phyloP scores from a whole-genome alignment of 2,888 invertebrate genomes.

The Cryptocephalus moraei region DNA sequence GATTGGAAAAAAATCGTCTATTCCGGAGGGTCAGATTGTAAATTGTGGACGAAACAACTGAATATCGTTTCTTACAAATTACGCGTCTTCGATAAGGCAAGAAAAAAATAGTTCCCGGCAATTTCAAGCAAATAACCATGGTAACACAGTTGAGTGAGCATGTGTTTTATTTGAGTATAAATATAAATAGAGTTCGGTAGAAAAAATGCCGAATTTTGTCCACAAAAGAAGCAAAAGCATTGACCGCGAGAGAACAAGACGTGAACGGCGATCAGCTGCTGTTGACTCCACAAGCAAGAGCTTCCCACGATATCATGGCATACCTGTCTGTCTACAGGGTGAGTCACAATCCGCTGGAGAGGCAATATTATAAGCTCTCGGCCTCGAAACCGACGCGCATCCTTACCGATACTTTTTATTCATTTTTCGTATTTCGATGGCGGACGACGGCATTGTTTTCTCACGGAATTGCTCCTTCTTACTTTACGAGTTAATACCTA shows the following conservation, averaged over 20 bases:
- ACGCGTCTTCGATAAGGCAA: constrained; percentile 2
- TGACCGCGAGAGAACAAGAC: constrained; percentile 37
- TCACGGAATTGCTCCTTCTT: too few species aligned
- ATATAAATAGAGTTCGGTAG: constrained; percentile 16
- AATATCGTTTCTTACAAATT: constrained; percentile 4
- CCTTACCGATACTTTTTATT: too few species aligned
- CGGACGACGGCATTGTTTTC: too few species aligned
- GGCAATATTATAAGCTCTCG: too few species aligned
- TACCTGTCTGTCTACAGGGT: constrained; percentile 37
- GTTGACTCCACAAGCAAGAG: constrained; percentile 32
- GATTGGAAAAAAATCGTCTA: too few species aligned
- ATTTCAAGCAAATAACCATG: constrained; percentile 14
- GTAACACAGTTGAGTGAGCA: constrained; percentile 16
- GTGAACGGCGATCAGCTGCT: constrained; percentile 35
- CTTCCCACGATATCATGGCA: constrained; percentile 39
- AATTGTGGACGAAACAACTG: too few species aligned
- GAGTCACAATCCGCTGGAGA: neutral
- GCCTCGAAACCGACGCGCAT: too few species aligned
- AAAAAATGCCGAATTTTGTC: constrained; percentile 35
- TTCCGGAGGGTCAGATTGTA: too few species aligned
- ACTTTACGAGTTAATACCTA: too few species aligned
- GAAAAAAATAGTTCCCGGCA: constrained; percentile 10
- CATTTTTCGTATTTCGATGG: too few species aligned
- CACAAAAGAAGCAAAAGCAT: constrained; percentile 33
- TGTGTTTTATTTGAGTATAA: constrained; percentile 13